phyloP scores from a whole-genome alignment of 2,888 invertebrate species.

The Agrochola lota region DNA sequence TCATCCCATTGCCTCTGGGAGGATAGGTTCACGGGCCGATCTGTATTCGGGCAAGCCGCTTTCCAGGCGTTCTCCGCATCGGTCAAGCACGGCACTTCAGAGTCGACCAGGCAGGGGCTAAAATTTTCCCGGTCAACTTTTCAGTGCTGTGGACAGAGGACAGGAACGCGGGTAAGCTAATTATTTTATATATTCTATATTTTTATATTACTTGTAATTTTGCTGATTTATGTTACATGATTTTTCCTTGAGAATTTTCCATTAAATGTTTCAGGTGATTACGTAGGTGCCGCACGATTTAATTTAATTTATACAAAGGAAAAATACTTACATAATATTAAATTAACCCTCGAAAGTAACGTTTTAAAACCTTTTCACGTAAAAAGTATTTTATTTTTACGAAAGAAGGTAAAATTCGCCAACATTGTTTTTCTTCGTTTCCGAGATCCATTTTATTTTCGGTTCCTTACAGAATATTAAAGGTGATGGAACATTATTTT shows the following conservation, averaged over 20 bases:
- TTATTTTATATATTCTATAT: too few species aligned
- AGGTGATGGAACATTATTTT: too few species aligned
- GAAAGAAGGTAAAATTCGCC: neutral
- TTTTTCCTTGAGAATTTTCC: neutral
- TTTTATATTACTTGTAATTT: too few species aligned
- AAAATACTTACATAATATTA: constrained; percentile 4
- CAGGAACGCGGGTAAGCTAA: too few species aligned
- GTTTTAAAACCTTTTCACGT: constrained; percentile 25
- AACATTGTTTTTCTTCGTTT: constrained; percentile 10
- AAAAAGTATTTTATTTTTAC: neutral
- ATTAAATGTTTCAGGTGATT: neutral
- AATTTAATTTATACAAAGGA: neutral
- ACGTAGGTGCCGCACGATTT: neutral
- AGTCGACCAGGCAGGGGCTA: too few species aligned
- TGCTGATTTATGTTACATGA: neutral
- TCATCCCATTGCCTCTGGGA: too few species aligned
- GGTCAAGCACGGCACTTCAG: too few species aligned
- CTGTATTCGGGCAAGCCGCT: too few species aligned
- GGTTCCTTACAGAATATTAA: neutral
- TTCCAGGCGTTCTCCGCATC: too few species aligned
- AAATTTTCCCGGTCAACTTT: too few species aligned
- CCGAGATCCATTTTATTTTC: neutral
- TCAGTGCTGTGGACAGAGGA: too few species aligned
- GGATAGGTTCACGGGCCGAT: too few species aligned
- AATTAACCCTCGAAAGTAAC: constrained; percentile 2